Evolutionary conservation across 2,113 vertebrate genomes (phyloP), one percentile per base, ranked within the genome.

Genomic region (Lamprotornis superbus): DNA sequence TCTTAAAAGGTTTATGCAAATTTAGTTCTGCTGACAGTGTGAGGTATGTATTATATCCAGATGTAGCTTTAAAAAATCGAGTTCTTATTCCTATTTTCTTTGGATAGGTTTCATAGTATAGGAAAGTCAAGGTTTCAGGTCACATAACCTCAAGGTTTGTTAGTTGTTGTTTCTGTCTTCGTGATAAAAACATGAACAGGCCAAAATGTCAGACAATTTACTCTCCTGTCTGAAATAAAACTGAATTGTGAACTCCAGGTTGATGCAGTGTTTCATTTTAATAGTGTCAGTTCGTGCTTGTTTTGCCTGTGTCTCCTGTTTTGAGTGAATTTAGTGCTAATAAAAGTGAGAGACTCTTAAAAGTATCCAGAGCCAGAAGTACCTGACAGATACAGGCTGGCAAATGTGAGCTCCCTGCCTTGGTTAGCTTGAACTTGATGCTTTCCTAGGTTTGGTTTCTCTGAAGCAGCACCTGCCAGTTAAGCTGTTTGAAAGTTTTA

Each of bases 201-300:
- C 77, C 85, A 94, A 68, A 84, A 85, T 91, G 93, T 94, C 94
- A 94, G 87, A 64, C 89, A 63, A 60, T 94, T 96, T 96, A 92
- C 63, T 90, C 67, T 70, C 87, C 81, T 87, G 81, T 46, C 81
- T 87, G 88, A 96, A 92, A 86, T 96, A 95, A 96, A 95, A 81
- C 82, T 71, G 94, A 96, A 27, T 85, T 93, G 95, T 94, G 89
- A 84, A 85, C 81, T 96, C 74, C 46, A 80, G 33, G 81, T 30
- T 90, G 84, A 95, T 75, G 77, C 87, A 94, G 28, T 94, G 55
- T 89, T 96, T 96, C 84, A 85, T 93, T 92, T 96, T 96, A 95
- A 91, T 94, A 77, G 95, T 63, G 55, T 94, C 83, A 65, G 53
- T 37, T 79, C 25, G 22, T 90, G 61, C 89, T 94, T 93, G 55